Conservation (phyloP, 2,888 invertebrate species). For the Drosophila lutescens region DNA sequence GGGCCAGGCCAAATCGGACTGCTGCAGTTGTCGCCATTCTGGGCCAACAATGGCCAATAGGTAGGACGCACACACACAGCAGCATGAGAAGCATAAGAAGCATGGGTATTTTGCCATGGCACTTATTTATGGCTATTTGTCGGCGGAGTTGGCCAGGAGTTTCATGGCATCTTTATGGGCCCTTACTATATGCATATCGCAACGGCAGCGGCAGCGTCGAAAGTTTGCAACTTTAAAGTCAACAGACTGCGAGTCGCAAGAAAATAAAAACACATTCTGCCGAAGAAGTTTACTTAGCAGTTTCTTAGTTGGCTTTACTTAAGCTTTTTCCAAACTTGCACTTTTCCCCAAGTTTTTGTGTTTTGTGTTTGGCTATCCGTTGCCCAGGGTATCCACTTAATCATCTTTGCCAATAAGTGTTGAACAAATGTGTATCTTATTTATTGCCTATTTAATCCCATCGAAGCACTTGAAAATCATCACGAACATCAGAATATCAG, state of each 20-base stretch:
- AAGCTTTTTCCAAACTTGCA: conserved; percentile 12
- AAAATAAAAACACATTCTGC: conserved; percentile 29
- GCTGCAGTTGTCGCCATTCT: conserved; percentile 71
- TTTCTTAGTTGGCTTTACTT: conserved; percentile 19
- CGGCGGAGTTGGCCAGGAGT: conserved; percentile 60
- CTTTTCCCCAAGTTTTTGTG: conserved; percentile 16
- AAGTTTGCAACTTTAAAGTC: conserved; percentile 43
- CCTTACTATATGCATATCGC: conserved; percentile 27
- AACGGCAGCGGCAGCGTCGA: conserved; percentile 19
- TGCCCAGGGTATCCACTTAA: conserved; percentile 6
- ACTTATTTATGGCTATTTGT: conserved; percentile 74
- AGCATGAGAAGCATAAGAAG: not conserved
- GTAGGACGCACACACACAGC: conserved; percentile 23
- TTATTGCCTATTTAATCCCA: conserved; percentile 24
- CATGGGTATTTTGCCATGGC: conserved; percentile 6
- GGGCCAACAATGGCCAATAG: conserved; percentile 63
- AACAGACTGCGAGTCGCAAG: conserved; percentile 22
- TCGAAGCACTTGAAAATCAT: conserved; percentile 10
- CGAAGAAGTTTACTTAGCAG: conserved; percentile 29
- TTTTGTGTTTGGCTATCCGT: not conserved
- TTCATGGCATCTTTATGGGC: conserved; percentile 48
- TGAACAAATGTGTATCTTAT: conserved; percentile 18
- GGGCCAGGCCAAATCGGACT: conserved; percentile 40
- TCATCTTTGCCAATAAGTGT: conserved; percentile 20
- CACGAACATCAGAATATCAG: not conserved